Base-by-base conservation (phyloP, 2,888 invertebrate genomes). In the Drosophila affinis region DNA sequence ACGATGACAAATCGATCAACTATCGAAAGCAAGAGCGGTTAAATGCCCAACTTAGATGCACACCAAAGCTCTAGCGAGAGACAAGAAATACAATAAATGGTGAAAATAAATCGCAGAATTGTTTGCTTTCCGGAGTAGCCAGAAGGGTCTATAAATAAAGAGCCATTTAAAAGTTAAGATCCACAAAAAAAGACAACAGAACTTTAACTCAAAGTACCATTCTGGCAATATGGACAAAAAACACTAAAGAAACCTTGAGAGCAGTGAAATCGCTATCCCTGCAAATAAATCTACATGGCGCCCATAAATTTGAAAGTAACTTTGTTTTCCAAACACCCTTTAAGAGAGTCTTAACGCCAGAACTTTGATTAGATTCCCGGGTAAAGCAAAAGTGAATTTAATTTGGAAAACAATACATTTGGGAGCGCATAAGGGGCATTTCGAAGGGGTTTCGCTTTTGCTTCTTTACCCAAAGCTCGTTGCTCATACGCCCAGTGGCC, bases 401-500 rank as follows among this genome's bases (percentile, higher is more conserved):
- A 53, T 69, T 69, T 69, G 58, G 53, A 34, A 57, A 53, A 57
- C 57, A 68, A 68, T 56, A 69, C 68, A 69, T 54, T 68, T 39
- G 69, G 57, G 27, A 24, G 24, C 47, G 58, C 62, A 51, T 49
- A 39, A 39, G 14, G n/a, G 67, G 67, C 67, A 10, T 27, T 45
- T 14, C 18, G 32, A 55, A 21, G 45, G 49, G 65, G 12, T 48
- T 18, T 39, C 44, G 44, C 34, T 18, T 55, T 51, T 56, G 67
- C 39, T n/a, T 21, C 34, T 12, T 34, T 14, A 5, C 34, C 34
- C 14, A 2, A 10, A 45, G 27, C 17, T 21, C 49, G 21, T 60
- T 72, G 61, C 63, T 64, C 24, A 70, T 72, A 75, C 72, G 62
- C 63, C 59, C 62, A 45, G 76, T 64, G 52, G 67, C 76, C 52